Base-by-base conservation (phyloP, 2,797 vertebrate genomes). In the Sebastes oblongus region DNA sequence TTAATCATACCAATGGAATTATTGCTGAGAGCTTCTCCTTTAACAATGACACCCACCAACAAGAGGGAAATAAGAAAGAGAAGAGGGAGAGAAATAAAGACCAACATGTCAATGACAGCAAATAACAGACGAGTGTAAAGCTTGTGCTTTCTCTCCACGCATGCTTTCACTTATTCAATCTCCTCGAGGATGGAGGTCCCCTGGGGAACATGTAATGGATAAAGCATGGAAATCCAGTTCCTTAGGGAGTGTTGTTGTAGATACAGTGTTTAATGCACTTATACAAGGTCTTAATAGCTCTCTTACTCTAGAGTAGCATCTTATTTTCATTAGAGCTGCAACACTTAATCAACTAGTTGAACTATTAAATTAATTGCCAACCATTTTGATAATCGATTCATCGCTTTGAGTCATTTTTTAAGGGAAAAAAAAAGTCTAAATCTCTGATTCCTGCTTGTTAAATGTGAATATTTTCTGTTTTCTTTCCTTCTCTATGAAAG, bases 1-100 rank as follows among this genome's bases (percentile, higher is more conserved):
- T 88, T 88, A 88, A 88, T 87, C 83, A 79, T 22, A 77, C 56
- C 46, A 75, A 65, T 74, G 77, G 20, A 73, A 76, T 81, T 75
- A 84, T 54, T 73, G 64, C 27, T 75, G 29, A 54, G 42, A 75
- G 42, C 30, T 54, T 16, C 59, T 73, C 60, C 16, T 81, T 52
- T 34, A 74, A 82, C 64, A 34, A 61, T 75, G 29, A 72, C 46
- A 76, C 72, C 58, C 29, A 69, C n/a, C 16, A 80, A 69, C 58
- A 66, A 36, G 34, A 32, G 20, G 36, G 22, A 62, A 20, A 61
- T 10, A 75, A 20, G 1, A 18, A 20, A 30, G 56, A 29, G 32
- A 50, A 39, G 36, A 58, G 5, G 13, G 24, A 32, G 36, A 65
- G 6, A 67, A 83, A 46, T 24, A 29, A 68, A 77, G 54, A 65